Conservation (phyloP, 1,140 invertebrate genomes). For the Lepidotrigona ventralis region DNA sequence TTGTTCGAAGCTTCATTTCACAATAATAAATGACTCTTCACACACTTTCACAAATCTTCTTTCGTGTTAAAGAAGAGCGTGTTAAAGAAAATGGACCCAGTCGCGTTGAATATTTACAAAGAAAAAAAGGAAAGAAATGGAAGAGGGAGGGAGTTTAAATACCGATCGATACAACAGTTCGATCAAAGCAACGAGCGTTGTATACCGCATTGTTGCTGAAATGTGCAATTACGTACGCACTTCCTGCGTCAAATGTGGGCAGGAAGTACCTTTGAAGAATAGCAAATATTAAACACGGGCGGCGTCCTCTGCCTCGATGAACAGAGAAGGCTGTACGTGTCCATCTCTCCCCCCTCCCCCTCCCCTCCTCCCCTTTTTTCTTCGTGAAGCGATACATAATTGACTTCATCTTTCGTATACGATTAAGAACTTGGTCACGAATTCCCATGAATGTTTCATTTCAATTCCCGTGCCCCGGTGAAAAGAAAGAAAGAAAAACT, state of each 20-base stretch:
- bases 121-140: neutral
- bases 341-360: conserved; percentile 2
- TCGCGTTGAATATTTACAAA: too few species aligned
- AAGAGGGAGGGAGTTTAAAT: neutral
- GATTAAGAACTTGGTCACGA: conserved; percentile 19
- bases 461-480: too few species aligned
- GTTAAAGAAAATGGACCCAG: too few species aligned
- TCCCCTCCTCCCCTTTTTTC: too few species aligned
- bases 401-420: neutral
- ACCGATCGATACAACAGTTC: neutral
- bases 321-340: conserved; percentile 42
- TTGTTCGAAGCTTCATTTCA: too few species aligned
- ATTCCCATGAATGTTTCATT: neutral
- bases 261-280: conserved; percentile 75
- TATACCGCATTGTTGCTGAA: neutral
- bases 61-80: too few species aligned
- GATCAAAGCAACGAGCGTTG: neutral
- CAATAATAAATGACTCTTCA: too few species aligned
- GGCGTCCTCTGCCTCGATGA: conserved; percentile 1
- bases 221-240: conserved; percentile 34
- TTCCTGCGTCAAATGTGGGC: conserved; percentile 67
- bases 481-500: too few species aligned
- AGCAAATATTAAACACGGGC: conserved; percentile 69
- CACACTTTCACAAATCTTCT: too few species aligned
- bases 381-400: conserved; percentile 31